These are phyloP conservation scores for Batillaria attramentaria DNA, from an alignment of 1,140 invertebrate species.

Conservation along the genomic window DNA sequence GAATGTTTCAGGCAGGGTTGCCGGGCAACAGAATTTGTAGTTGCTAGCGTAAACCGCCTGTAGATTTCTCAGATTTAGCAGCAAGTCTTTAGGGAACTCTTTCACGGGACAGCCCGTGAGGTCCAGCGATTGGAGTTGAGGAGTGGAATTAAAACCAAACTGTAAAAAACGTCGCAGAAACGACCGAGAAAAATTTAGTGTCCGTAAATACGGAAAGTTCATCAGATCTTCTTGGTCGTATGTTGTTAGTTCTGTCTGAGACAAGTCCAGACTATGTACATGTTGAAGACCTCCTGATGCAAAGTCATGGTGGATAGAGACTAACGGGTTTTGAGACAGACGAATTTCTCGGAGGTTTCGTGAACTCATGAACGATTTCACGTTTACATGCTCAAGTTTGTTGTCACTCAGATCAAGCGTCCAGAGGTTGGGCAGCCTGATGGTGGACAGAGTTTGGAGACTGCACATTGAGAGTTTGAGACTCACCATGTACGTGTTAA, in stretches of 20 bases:
- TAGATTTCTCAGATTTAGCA: slow-evolving; percentile 23
- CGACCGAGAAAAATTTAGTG: neutral
- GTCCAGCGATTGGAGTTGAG: neutral
- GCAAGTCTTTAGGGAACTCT: slow-evolving; percentile 15
- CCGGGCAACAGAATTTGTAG: slow-evolving; percentile 52
- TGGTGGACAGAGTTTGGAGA: neutral
- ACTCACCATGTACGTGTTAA: neutral
- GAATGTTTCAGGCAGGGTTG: slow-evolving; percentile 31
- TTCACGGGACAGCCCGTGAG: neutral
- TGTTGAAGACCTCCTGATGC: neutral
- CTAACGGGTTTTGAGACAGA: slow-evolving; percentile 2
- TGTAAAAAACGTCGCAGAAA: neutral
- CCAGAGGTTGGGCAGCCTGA: slow-evolving; percentile 8
- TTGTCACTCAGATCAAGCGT: slow-evolving; percentile 14
- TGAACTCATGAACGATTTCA: neutral
- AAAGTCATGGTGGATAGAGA: neutral
- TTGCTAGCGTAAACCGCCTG: slow-evolving; percentile 37
- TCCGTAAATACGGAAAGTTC: neutral
- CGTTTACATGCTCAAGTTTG: neutral
- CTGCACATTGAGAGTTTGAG: neutral
- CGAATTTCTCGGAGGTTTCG: neutral
- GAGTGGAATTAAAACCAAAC: neutral
- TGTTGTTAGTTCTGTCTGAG: neutral
- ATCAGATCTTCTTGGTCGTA: neutral
- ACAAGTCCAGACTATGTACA: neutral